These are phyloP conservation scores for Oryzias celebensis DNA, from an alignment of 2,113 vertebrate genomes.

Conservation along the genomic window DNA sequence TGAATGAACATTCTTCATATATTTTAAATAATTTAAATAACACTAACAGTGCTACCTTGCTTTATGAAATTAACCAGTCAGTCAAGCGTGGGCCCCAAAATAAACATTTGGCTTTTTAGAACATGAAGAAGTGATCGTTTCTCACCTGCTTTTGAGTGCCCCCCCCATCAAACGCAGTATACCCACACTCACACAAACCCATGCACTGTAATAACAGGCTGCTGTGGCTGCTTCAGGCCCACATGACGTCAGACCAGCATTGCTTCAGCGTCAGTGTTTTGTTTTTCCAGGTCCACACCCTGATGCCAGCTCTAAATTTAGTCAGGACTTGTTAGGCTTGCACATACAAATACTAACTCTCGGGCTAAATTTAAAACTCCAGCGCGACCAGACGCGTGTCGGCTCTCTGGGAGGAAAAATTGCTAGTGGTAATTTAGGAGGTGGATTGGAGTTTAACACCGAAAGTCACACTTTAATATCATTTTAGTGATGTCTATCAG, in stretches of 20 bases:
- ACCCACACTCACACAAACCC: constrained; percentile 27
- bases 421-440: constrained; percentile 29
- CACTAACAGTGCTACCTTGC: background rate
- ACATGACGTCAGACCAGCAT: constrained; percentile 60
- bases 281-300: constrained; percentile 76
- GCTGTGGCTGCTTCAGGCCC: constrained; percentile 50
- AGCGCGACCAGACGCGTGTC: constrained; percentile 63
- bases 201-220: constrained; percentile 65
- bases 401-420: constrained; percentile 30
- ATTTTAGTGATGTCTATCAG: constrained; percentile 1
- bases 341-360: constrained; percentile 39
- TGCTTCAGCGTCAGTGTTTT: constrained; percentile 68
- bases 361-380: constrained; percentile 50
- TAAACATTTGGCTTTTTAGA: constrained; percentile 16
- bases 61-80: constrained; percentile 1
- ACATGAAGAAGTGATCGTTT: constrained; percentile 1
- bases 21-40: constrained; percentile 8
- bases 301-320: constrained; percentile 72
- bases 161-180: constrained; percentile 34
- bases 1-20: background rate
- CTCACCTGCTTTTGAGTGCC: constrained; percentile 51
- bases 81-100: constrained; percentile 10
- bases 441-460: constrained; percentile 19
- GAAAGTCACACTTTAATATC: constrained; percentile 35
- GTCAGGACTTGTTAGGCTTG: constrained; percentile 31